Conservation (phyloP, 2,113 vertebrate genomes). For the Oncorhynchus masou region DNA sequence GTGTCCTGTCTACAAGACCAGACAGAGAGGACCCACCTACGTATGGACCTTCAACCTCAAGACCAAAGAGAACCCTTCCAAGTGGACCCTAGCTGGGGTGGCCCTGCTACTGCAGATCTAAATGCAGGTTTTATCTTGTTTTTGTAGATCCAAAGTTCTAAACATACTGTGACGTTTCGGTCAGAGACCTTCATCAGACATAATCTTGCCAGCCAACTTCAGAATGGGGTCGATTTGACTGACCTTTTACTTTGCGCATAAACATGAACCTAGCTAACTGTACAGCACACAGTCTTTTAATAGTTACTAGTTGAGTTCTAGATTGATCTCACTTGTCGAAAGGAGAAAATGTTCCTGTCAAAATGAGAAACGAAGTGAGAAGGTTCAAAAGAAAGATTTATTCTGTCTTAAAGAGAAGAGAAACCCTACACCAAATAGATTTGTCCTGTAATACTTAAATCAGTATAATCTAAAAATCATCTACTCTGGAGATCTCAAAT, state of each 20-base stretch:
- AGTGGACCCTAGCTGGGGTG: conserved; percentile 91
- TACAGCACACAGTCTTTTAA: too few relatives aligned
- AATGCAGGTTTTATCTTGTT: conserved; percentile 8
- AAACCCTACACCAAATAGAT: too few relatives aligned
- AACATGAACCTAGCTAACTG: too few relatives aligned
- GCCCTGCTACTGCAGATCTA: conserved; percentile 87
- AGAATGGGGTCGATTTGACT: too few relatives aligned
- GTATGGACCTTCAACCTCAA: conserved; percentile 96
- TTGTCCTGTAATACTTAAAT: background rate
- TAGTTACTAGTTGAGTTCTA: too few relatives aligned
- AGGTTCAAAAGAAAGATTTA: too few relatives aligned
- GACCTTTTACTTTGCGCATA: too few relatives aligned
- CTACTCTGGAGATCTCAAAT: too few relatives aligned
- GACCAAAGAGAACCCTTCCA: conserved; percentile 86
- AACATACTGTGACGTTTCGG: background rate
- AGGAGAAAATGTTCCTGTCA: too few relatives aligned
- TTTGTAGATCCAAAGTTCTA: background rate
- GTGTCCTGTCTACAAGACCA: conserved; percentile 91
- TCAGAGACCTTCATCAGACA: background rate
- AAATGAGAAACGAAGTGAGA: too few relatives aligned
- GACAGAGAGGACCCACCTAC: conserved; percentile 87
- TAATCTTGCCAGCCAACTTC: background rate
- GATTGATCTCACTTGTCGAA: too few relatives aligned
- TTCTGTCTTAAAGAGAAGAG: too few relatives aligned
- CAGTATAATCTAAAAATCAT: background rate